phyloP scores from a whole-genome alignment of 2,888 invertebrate species.

The Rotaria socialis region DNA sequence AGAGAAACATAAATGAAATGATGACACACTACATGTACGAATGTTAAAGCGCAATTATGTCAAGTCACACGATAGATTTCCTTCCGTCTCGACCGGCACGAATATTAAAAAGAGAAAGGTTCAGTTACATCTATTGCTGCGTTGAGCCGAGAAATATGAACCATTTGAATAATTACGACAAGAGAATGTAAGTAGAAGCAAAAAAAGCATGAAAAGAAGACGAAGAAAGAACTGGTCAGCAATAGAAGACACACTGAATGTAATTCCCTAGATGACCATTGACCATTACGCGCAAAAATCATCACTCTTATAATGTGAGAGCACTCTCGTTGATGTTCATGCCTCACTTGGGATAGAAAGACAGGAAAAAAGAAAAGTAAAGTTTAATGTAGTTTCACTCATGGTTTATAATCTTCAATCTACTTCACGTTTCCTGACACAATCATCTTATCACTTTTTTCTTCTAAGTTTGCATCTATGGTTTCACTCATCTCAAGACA shows the following conservation, averaged over 20 bases:
- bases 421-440: no score
- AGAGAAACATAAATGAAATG: conserved; percentile 8
- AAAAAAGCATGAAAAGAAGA: not conserved
- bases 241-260: not conserved
- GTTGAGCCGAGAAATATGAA: not conserved
- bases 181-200: not conserved
- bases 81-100: not conserved
- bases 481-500: not conserved
- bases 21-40: not conserved
- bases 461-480: no score
- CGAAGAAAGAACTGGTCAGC: not conserved
- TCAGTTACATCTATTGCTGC: not conserved
- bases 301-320: not conserved
- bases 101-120: not conserved
- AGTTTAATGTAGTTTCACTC: not conserved
- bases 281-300: not conserved
- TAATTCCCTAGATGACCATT: conserved; percentile 2
- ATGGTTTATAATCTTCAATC: not conserved
- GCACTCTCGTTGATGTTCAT: not conserved
- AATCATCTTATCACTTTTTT: no score
- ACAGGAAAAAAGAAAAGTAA: not conserved
- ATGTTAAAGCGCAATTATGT: not conserved
- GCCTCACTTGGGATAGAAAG: not conserved
- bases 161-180: conserved; percentile 8
- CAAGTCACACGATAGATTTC: conserved; percentile 14